phyloP scores from a whole-genome alignment of 2,797 vertebrate species.

The Gorsachius magnificus region DNA sequence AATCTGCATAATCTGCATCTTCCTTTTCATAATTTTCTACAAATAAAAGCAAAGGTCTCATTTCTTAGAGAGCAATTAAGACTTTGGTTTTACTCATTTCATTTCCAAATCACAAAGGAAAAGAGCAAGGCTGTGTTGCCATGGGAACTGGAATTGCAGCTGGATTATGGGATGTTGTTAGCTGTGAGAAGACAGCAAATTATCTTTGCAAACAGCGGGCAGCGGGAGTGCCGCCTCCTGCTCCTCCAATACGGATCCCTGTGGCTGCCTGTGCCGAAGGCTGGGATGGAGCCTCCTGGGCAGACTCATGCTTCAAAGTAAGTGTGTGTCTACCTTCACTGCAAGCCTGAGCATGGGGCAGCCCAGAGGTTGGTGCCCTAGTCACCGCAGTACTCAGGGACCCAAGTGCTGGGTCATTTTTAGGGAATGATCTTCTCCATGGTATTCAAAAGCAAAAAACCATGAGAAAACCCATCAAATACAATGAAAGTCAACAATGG shows the following conservation, averaged over 20 bases:
- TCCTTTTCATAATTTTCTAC: not conserved
- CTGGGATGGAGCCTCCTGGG: constrained; percentile 75
- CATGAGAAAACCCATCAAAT: not conserved
- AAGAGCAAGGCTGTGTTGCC: constrained; percentile 86
- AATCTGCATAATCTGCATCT: not conserved
- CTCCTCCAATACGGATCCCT: constrained; percentile 59
- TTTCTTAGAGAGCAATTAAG: not conserved
- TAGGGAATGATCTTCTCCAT: not conserved
- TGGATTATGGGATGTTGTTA: constrained; percentile 91
- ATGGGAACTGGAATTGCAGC: constrained; percentile 85
- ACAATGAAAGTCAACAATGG: accelerated
- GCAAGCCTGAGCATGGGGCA: not conserved
- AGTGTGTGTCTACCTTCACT: not conserved
- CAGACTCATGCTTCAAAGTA: constrained; percentile 83
- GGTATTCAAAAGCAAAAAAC: not conserved
- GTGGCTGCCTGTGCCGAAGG: constrained; percentile 70
- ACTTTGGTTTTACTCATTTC: not conserved
- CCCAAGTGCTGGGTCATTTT: not conserved
- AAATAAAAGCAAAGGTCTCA: not conserved
- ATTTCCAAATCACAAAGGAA: constrained; percentile 73
- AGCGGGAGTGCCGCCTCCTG: constrained; percentile 74
- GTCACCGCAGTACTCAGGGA: accelerated
- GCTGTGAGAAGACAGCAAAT: constrained; percentile 83
- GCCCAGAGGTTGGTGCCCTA: not conserved
- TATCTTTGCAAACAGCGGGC: constrained; percentile 89